phyloP scores from a whole-genome alignment of 2,888 invertebrate genomes.

The Conops quadrifasciatus region DNA sequence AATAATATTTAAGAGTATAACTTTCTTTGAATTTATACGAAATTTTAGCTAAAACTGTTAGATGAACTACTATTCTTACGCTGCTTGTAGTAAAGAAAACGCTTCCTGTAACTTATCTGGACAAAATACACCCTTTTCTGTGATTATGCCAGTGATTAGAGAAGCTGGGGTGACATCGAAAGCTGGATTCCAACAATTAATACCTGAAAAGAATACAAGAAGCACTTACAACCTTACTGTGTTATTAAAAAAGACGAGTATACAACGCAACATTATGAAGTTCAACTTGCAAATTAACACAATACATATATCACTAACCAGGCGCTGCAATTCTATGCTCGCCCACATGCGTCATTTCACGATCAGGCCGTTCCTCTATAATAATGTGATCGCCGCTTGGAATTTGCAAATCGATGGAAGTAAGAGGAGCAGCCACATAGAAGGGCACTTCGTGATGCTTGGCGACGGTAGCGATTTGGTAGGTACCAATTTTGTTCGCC shows the following conservation, averaged over 20 bases:
- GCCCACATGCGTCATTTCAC: slow-evolving; percentile 91
- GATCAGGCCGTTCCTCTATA: slow-evolving; percentile 91
- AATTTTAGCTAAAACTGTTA: too few relatives aligned
- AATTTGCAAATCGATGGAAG: slow-evolving; percentile 86
- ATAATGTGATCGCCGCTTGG: slow-evolving; percentile 84
- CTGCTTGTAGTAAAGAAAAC: slow-evolving; percentile 45
- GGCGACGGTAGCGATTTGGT: slow-evolving; percentile 93
- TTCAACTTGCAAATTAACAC: too few relatives aligned
- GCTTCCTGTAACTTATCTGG: slow-evolving; percentile 67
- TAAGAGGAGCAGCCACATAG: slow-evolving; percentile 93
- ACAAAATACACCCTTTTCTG: slow-evolving; percentile 87
- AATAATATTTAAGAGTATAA: slow-evolving; percentile 3
- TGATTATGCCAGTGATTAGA: slow-evolving; percentile 92
- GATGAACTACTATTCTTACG: neutral
- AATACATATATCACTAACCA: slow-evolving; percentile 68
- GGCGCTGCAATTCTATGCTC: slow-evolving; percentile 87
- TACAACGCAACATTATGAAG: neutral
- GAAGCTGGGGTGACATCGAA: slow-evolving; percentile 96
- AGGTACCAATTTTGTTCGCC: slow-evolving; percentile 98
- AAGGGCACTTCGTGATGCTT: slow-evolving; percentile 92
- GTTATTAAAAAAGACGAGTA: neutral
- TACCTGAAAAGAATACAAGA: slow-evolving; percentile 68
- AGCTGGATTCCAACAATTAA: slow-evolving; percentile 97
- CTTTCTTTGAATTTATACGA: neutral
- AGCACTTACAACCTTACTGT: neutral